Conservation (phyloP, 2,113 vertebrate genomes). For the Corythoichthys haematopterus region DNA sequence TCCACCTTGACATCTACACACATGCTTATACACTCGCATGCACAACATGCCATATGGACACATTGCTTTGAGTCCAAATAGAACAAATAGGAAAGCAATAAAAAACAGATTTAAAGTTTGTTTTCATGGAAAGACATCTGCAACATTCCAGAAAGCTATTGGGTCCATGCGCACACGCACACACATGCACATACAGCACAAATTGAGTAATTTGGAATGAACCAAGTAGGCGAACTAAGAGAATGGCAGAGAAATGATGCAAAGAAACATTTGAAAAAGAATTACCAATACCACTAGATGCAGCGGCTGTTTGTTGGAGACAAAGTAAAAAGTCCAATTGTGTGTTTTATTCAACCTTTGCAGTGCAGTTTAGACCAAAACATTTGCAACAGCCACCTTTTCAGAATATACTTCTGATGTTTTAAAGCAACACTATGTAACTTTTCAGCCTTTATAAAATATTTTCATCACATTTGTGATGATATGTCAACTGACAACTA, state of each 20-base stretch:
- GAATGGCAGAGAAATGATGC: background rate
- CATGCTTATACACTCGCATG: slow-evolving; percentile 16
- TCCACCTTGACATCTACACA: slow-evolving; percentile 28
- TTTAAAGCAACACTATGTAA: no score
- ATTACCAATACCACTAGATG: background rate
- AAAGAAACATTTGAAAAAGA: background rate
- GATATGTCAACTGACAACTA: no score
- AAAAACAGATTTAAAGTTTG: slow-evolving; percentile 65
- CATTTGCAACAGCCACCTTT: no score
- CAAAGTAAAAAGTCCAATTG: background rate
- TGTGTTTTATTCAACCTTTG: background rate
- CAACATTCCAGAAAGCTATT: slow-evolving; percentile 44
- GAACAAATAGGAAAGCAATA: slow-evolving; percentile 52
- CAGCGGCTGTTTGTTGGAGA: background rate
- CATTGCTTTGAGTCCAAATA: slow-evolving; percentile 37
- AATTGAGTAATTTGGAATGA: slow-evolving; percentile 1
- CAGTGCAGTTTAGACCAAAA: background rate
- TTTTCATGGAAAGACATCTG: slow-evolving; percentile 51
- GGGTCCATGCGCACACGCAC: background rate
- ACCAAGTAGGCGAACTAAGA: slow-evolving; percentile 9
- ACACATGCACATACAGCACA: slow-evolving; percentile 8
- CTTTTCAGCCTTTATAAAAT: no score
- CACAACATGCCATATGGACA: slow-evolving; percentile 46
- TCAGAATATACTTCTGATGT: no score
- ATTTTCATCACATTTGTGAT: no score